Percentiles rank a stretch among this genome's conserved stretches.
Evolutionary conservation across 2,888 invertebrate species (phyloP).

Genomic region (Cheilosia impressa): DNA sequence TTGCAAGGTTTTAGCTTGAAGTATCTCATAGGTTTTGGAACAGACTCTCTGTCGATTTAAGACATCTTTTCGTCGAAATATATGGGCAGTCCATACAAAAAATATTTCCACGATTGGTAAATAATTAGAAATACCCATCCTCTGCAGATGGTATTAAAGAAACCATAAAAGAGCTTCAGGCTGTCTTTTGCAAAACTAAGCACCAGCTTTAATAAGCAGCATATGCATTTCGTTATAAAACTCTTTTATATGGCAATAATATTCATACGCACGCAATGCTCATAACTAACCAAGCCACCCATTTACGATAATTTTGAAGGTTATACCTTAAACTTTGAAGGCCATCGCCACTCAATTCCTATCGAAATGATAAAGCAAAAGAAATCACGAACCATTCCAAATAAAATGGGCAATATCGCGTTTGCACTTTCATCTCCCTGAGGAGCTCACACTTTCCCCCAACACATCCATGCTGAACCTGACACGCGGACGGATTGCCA

Average conservation of each 20-base stretch:
- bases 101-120: too few species aligned
- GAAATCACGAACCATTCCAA: constrained; percentile 29
- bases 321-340: constrained; percentile 50
- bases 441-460: constrained; percentile 72
- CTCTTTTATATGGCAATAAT: not conserved
- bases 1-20: too few species aligned
- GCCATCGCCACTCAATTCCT: constrained; percentile 6
- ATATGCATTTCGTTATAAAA: constrained; percentile 14
- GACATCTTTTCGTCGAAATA: too few species aligned
- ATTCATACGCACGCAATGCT: constrained; percentile 24
- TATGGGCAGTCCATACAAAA: too few species aligned
- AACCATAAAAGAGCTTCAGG: not conserved
- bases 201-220: constrained; percentile 7
- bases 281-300: not conserved
- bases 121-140: too few species aligned
- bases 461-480: constrained; percentile 52
- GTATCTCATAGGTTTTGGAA: too few species aligned
- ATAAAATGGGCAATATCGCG: constrained; percentile 31
- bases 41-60: too few species aligned
- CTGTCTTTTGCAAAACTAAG: constrained; percentile 6
- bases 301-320: constrained; percentile 25
- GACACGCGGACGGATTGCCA: constrained; percentile 64
- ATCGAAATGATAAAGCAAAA: not conserved
- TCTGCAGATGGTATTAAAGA: too few species aligned
- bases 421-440: constrained; percentile 64